Percentiles rank a stretch among this genome's conserved stretches.
Conservation (phyloP, 2,888 invertebrate species). For the Diloba caeruleocephala region DNA sequence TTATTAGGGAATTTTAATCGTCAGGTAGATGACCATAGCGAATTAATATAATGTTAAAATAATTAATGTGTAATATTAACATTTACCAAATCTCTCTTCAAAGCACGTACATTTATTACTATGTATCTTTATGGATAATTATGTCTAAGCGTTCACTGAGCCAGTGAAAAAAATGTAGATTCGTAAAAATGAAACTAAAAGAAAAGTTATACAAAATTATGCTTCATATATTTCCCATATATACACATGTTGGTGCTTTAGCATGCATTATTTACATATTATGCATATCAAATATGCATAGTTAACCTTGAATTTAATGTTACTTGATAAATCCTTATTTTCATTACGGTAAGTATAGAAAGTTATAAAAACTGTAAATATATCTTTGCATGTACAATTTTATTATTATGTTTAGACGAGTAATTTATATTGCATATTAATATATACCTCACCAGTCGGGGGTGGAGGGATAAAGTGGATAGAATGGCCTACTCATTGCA, state of each 20-base stretch:
- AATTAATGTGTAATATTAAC: constrained; percentile 72
- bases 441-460: constrained; percentile 60
- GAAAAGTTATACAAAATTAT: constrained; percentile 52
- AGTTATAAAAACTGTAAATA: constrained; percentile 73
- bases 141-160: constrained; percentile 32
- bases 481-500: constrained; percentile 65
- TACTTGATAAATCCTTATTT: constrained; percentile 69
- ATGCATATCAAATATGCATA: constrained; percentile 77
- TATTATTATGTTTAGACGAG: constrained; percentile 63
- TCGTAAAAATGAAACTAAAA: constrained; percentile 34
- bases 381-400: constrained; percentile 73
- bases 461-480: constrained; percentile 57
- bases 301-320: constrained; percentile 65
- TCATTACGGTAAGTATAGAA: constrained; percentile 63
- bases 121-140: constrained; percentile 49
- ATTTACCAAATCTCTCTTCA: constrained; percentile 84
- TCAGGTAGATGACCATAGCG: constrained; percentile 77
- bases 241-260: constrained; percentile 77
- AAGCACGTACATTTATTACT: constrained; percentile 62
- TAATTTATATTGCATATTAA: constrained; percentile 64
- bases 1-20: constrained; percentile 79
- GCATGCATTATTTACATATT: constrained; percentile 65
- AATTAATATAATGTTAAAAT: constrained; percentile 73
- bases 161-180: constrained; percentile 44
- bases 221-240: constrained; percentile 67